These are phyloP conservation scores for Silurus meridionalis DNA, from an alignment of 2,113 vertebrate species.

Conservation along the genomic window DNA sequence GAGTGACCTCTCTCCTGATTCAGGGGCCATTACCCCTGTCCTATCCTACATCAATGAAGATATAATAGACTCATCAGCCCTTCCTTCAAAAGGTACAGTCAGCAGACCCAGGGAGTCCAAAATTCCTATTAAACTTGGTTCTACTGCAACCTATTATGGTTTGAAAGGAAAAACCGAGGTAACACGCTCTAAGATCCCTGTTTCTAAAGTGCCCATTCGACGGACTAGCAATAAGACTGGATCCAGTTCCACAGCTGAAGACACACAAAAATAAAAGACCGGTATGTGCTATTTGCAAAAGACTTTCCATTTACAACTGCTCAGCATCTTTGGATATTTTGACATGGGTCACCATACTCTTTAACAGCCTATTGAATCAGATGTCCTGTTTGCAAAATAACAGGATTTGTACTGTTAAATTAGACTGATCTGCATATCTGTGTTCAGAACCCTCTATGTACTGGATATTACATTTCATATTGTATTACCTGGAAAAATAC, in stretches of 20 bases:
- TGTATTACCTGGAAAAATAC: constrained; percentile 27
- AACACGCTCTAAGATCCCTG: constrained; percentile 91
- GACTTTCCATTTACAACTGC: constrained; percentile 32
- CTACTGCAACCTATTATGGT: constrained; percentile 73
- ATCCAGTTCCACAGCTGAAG: constrained; percentile 63
- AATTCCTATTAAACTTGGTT: constrained; percentile 88
- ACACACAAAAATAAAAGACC: constrained; percentile 47
- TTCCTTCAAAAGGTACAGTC: constrained; percentile 70
- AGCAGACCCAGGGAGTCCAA: constrained; percentile 84
- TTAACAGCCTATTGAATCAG: constrained; percentile 13
- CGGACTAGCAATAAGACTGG: constrained; percentile 80
- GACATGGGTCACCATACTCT: constrained; percentile 4
- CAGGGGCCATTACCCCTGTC: constrained; percentile 64
- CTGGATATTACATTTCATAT: constrained; percentile 20
- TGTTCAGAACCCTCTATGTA: constrained; percentile 22
- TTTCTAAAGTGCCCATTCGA: constrained; percentile 91
- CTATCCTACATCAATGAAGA: constrained; percentile 71
- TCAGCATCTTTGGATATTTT: constrained; percentile 20
- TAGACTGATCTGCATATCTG: constrained; percentile 14
- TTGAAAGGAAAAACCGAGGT: constrained; percentile 80
- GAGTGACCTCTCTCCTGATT: constrained; percentile 65
- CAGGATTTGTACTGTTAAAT: constrained; percentile 34
- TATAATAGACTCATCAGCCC: constrained; percentile 61
- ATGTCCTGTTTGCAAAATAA: constrained; percentile 18
- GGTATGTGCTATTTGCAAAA: constrained; percentile 30